Percentiles rank a stretch among this genome's conserved stretches.
These are phyloP conservation scores for Vandiemenella viatica DNA, from an alignment of 2,888 invertebrate species.

Conservation along the genomic window DNA sequence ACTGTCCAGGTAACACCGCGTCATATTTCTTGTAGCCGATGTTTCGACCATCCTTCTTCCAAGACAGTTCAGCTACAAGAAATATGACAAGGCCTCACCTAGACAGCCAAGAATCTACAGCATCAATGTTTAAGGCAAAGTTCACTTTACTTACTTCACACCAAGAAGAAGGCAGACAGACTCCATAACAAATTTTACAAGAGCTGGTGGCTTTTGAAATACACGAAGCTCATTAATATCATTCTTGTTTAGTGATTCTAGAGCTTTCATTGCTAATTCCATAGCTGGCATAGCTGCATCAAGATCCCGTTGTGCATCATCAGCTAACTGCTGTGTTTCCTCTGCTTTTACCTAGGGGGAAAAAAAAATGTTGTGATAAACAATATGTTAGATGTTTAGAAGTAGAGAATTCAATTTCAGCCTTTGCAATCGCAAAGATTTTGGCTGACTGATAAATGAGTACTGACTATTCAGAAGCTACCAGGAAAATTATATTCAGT, in stretches of 20 bases:
- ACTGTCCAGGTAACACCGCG: too few relatives aligned
- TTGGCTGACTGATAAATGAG: too few relatives aligned
- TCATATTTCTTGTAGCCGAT: too few relatives aligned
- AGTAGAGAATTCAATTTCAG: not conserved
- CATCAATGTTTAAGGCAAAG: too few relatives aligned
- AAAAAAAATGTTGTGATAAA: not conserved
- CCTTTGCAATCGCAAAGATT: not conserved
- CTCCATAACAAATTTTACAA: conserved; percentile 85
- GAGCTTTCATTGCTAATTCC: conserved; percentile 66
- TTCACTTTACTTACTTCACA: conserved; percentile 64
- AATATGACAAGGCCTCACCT: too few relatives aligned
- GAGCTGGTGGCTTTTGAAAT: conserved; percentile 71
- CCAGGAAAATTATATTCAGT: too few relatives aligned
- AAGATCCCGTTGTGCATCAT: conserved; percentile 70
- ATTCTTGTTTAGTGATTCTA: conserved; percentile 72
- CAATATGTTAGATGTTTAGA: not conserved
- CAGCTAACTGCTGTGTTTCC: conserved; percentile 67
- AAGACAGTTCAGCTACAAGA: too few relatives aligned
- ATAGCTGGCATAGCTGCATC: conserved; percentile 76
- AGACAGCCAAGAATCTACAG: too few relatives aligned
- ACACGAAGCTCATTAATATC: conserved; percentile 83
- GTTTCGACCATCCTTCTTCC: too few relatives aligned
- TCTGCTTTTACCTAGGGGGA: conserved; percentile 55
- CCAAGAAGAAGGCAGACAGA: conserved; percentile 72
- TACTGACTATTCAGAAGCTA: too few relatives aligned